These are phyloP conservation scores for Thalassaphorura encarpata DNA, from an alignment of 1,140 invertebrate genomes.

Conservation along the genomic window DNA sequence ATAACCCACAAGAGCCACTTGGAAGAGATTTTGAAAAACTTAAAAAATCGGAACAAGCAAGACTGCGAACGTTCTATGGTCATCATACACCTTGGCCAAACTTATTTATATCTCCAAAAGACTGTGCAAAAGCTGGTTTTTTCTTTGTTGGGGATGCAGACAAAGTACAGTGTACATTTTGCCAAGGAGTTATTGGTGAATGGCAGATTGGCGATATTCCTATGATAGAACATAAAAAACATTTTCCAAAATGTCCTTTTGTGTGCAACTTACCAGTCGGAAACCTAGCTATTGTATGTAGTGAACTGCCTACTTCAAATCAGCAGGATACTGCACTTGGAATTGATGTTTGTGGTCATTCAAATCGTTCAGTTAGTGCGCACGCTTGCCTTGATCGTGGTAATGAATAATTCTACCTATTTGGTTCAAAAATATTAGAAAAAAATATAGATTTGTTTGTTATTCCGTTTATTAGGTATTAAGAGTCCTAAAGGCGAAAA, in stretches of 20 bases:
- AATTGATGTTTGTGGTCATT: slow-evolving; percentile 29
- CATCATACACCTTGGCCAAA: slow-evolving; percentile 49
- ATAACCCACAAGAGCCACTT: not conserved
- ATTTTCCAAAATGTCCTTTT: slow-evolving; percentile 60
- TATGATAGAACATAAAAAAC: slow-evolving; percentile 61
- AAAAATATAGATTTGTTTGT: no score
- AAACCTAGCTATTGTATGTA: slow-evolving; percentile 21
- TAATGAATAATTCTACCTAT: no score
- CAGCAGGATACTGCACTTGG: slow-evolving; percentile 2
- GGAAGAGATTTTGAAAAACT: not conserved
- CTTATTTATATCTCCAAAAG: slow-evolving; percentile 48
- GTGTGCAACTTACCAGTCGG: slow-evolving; percentile 28
- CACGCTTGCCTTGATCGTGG: not conserved
- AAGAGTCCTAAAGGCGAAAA: slow-evolving; percentile 14
- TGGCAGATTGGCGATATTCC: slow-evolving; percentile 66
- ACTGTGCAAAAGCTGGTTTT: slow-evolving; percentile 71
- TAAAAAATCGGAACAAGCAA: slow-evolving; percentile 36
- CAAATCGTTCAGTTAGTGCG: not conserved
- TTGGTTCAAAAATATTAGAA: not conserved
- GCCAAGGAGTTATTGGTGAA: slow-evolving; percentile 54
- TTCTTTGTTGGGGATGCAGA: slow-evolving; percentile 55
- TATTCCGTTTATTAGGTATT: slow-evolving; percentile 19
- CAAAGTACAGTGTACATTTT: slow-evolving; percentile 65
- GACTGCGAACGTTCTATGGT: not conserved
- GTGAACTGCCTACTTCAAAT: not conserved